Evolutionary conservation across 2,797 vertebrate species (phyloP).

Genomic region (Intellagama lesueurii): DNA sequence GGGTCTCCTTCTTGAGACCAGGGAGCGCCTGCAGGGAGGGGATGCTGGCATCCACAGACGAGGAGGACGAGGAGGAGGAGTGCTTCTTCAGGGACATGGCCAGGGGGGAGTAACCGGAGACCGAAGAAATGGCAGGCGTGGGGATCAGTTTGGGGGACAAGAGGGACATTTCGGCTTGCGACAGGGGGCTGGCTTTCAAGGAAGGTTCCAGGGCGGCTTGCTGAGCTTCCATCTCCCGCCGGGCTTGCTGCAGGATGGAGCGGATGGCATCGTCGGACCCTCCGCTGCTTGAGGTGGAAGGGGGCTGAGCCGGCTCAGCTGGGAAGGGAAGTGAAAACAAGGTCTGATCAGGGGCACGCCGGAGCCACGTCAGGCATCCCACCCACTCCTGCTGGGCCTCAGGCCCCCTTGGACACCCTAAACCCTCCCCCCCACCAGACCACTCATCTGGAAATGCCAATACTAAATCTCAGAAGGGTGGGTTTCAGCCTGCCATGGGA

Average conservation of each 20-base stretch:
- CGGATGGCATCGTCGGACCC: conserved; percentile 94
- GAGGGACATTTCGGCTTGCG: conserved; percentile 84
- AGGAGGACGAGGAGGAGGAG: conserved; percentile 69
- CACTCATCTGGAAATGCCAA: background rate
- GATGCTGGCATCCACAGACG: conserved; percentile 80
- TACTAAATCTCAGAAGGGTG: background rate
- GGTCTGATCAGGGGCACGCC: conserved; percentile 49
- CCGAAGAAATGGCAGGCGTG: conserved; percentile 79
- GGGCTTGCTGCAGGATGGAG: conserved; percentile 95
- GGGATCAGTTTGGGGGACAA: conserved; percentile 85
- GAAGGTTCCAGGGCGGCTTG: conserved; percentile 91
- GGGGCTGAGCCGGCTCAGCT: conserved; percentile 89
- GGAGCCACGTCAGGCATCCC: too few relatives aligned
- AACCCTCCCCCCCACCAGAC: background rate
- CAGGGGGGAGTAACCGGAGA: conserved; percentile 89
- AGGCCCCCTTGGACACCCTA: too few relatives aligned
- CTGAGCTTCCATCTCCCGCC: conserved; percentile 96
- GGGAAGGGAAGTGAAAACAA: conserved; percentile 68
- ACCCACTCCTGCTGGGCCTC: background rate
- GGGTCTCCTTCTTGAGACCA: conserved; percentile 86
- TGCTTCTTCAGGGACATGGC: conserved; percentile 93
- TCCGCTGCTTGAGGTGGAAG: conserved; percentile 84
- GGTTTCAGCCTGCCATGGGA: too few relatives aligned
- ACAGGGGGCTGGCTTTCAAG: conserved; percentile 87
- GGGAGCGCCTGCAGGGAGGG: conserved; percentile 80